phyloP scores from a whole-genome alignment of 2,797 vertebrate species.

The Choloepus didactylus region DNA sequence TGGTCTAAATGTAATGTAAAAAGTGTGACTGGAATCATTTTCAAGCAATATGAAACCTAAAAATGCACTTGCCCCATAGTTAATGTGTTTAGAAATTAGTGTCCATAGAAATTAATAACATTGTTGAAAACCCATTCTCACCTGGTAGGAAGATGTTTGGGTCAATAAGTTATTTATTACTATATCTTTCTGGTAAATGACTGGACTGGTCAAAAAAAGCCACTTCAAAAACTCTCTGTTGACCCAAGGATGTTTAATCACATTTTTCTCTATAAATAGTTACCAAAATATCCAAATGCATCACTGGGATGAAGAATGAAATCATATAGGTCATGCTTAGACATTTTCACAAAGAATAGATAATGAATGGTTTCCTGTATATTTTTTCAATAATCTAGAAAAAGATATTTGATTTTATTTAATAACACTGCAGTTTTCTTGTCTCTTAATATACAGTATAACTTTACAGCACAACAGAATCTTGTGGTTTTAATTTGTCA shows the following conservation, averaged over 20 bases:
- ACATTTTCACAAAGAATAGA: background rate
- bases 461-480: background rate
- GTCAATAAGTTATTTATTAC: background rate
- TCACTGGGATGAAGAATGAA: background rate
- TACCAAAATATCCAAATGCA: background rate
- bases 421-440: background rate
- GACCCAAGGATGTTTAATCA: accelerated
- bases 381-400: background rate
- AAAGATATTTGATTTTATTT: background rate
- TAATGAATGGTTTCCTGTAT: background rate
- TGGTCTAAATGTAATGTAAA: background rate
- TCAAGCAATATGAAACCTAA: background rate
- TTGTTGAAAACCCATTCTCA: background rate
- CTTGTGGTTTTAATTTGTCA: background rate
- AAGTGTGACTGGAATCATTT: background rate
- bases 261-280: background rate
- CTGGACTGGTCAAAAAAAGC: background rate
- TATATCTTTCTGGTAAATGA: background rate
- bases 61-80: background rate
- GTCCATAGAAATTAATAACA: background rate
- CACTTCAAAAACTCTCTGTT: background rate
- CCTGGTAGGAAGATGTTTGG: background rate
- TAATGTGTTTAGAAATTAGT: background rate
- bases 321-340: background rate
- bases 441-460: background rate